Conservation (phyloP, 2,888 invertebrate species). For the Cosmorhoe ocellata region DNA sequence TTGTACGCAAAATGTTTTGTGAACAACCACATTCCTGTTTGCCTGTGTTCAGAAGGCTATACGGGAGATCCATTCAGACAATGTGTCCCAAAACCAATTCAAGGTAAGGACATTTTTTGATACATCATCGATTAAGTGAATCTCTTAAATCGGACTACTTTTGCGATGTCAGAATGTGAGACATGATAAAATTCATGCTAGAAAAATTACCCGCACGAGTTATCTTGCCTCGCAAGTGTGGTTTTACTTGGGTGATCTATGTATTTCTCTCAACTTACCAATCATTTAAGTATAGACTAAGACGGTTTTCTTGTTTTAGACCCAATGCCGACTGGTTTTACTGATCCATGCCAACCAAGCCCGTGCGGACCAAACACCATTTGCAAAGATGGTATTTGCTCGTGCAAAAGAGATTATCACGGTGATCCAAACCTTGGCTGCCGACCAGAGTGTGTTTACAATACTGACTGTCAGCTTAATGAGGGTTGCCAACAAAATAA, state of each 20-base stretch:
- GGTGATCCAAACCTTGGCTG: constrained; percentile 87
- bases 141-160: too few relatives aligned
- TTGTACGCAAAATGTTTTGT: constrained; percentile 86
- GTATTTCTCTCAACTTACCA: too few relatives aligned
- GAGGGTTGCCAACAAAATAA: constrained; percentile 86
- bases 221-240: too few relatives aligned
- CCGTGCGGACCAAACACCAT: constrained; percentile 85
- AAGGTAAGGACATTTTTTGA: constrained; percentile 49
- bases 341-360: constrained; percentile 83
- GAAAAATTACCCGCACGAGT: too few relatives aligned
- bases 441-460: constrained; percentile 87
- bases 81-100: constrained; percentile 80
- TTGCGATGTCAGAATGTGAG: too few relatives aligned
- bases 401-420: constrained; percentile 83
- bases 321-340: constrained; percentile 34
- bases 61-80: constrained; percentile 88
- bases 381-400: constrained; percentile 82
- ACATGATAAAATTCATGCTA: too few relatives aligned
- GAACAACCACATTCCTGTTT: constrained; percentile 87
- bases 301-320: constrained; percentile 52
- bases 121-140: neutral
- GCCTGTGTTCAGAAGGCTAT: constrained; percentile 85
- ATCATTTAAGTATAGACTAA: too few relatives aligned
- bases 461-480: constrained; percentile 84
- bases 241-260: too few relatives aligned